Evolutionary conservation across 2,888 invertebrate genomes (phyloP).

Genomic region (Sclerodermus sp.): DNA sequence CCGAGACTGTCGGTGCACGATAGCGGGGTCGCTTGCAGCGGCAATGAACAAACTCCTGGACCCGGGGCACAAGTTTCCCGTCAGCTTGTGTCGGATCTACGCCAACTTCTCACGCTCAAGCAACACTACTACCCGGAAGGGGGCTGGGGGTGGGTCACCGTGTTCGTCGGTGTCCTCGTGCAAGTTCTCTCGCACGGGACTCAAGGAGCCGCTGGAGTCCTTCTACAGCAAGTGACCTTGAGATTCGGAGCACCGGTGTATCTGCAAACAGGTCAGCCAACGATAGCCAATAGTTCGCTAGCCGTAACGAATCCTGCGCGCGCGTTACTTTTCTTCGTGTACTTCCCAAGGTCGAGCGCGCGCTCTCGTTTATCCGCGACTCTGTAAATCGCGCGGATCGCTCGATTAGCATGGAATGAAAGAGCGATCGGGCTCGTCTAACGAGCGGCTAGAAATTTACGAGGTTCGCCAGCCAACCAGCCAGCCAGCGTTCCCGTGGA

Average conservation of each 20-base stretch:
- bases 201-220: constrained; percentile 68
- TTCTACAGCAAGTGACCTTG: constrained; percentile 63
- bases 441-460: too few species aligned
- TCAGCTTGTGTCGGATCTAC: constrained; percentile 61
- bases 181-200: constrained; percentile 77
- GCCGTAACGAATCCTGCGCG: too few species aligned
- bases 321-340: too few species aligned
- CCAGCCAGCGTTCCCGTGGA: too few species aligned
- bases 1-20: constrained; percentile 68
- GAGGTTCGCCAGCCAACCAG: too few species aligned
- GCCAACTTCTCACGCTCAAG: constrained; percentile 68
- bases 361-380: too few species aligned
- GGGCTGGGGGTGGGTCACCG: constrained; percentile 85
- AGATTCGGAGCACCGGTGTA: constrained; percentile 66
- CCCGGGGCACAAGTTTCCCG: constrained; percentile 54
- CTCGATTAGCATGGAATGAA: too few species aligned
- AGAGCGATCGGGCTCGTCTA: too few species aligned
- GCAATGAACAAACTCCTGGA: constrained; percentile 59
- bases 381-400: too few species aligned
- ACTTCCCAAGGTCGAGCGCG: too few species aligned
- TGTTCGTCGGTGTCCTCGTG: constrained; percentile 71
- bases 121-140: constrained; percentile 87
- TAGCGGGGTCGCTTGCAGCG: constrained; percentile 59
- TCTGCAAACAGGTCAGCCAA: constrained; percentile 71
- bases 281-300: too few species aligned